Percentiles rank a stretch among this genome's conserved stretches.
These are phyloP conservation scores for Silurus glanis DNA, from an alignment of 2,113 vertebrate species.

Conservation along the genomic window DNA sequence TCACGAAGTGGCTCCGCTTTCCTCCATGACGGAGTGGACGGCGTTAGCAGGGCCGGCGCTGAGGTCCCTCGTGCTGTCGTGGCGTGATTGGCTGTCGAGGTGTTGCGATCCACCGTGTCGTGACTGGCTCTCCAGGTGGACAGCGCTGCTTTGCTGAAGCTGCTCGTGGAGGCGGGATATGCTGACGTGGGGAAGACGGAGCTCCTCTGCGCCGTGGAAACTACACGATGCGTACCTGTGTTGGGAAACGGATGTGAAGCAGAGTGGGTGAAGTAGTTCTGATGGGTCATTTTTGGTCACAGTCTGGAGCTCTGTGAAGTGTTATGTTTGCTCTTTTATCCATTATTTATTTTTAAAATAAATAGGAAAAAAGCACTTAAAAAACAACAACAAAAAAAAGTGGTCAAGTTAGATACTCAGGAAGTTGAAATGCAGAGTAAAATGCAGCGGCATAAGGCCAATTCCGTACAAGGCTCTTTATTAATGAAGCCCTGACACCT, in stretches of 20 bases:
- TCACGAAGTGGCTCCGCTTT: slow-evolving; percentile 84
- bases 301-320: no score
- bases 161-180: slow-evolving; percentile 81
- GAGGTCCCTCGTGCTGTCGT: slow-evolving; percentile 86
- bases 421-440: not conserved
- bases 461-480: not conserved
- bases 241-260: not conserved
- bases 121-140: slow-evolving; percentile 73
- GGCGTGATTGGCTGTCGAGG: slow-evolving; percentile 86
- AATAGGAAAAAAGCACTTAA: no score
- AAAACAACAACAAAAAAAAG: not conserved
- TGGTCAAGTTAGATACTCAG: not conserved
- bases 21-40: slow-evolving; percentile 87
- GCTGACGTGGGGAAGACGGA: slow-evolving; percentile 83
- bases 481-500: not conserved
- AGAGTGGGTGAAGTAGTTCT: not conserved
- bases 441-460: not conserved
- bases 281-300: not conserved
- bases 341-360: no score
- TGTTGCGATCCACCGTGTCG: slow-evolving; percentile 84
- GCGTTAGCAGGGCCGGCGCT: slow-evolving; percentile 84
- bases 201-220: slow-evolving; percentile 82
- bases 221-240: slow-evolving; percentile 86
- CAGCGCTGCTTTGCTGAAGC: slow-evolving; percentile 63
- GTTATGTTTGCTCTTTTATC: no score